These are phyloP conservation scores for Xenopus laevis DNA, from an alignment of 2,113 vertebrate species.

Conservation along the genomic window DNA sequence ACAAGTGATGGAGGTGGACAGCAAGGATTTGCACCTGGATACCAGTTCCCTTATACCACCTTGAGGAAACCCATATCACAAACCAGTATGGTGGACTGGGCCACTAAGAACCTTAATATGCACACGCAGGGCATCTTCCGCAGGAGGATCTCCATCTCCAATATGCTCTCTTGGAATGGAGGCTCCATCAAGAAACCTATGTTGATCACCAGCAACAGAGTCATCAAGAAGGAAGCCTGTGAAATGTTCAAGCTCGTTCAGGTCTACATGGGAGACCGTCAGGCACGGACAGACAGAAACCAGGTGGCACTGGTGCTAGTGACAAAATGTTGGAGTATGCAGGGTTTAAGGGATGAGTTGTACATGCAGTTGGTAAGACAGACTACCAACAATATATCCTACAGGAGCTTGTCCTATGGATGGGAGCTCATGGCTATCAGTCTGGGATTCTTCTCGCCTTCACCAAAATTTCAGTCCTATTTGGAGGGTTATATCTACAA, in stretches of 20 bases:
- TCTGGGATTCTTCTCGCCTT: conserved; percentile 84
- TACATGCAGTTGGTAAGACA: conserved; percentile 85
- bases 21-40: conserved; percentile 49
- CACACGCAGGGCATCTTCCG: conserved; percentile 88
- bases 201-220: conserved; percentile 81
- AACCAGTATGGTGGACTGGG: conserved; percentile 85
- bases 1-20: conserved; percentile 65
- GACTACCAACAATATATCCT: conserved; percentile 78
- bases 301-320: conserved; percentile 73
- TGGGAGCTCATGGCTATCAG: conserved; percentile 90
- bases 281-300: conserved; percentile 76
- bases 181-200: conserved; percentile 88
- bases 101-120: conserved; percentile 88
- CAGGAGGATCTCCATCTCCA: conserved; percentile 81
- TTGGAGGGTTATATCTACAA: conserved; percentile 89
- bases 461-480: conserved; percentile 86
- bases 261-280: conserved; percentile 88
- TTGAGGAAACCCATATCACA: conserved; percentile 76
- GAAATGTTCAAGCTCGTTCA: conserved; percentile 89
- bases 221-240: conserved; percentile 81
- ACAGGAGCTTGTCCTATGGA: conserved; percentile 74
- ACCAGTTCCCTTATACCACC: conserved; percentile 69
- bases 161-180: conserved; percentile 86
- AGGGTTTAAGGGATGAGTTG: conserved; percentile 81
- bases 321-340: conserved; percentile 86